Evolutionary conservation across 2,888 invertebrate genomes (phyloP).

Genomic region (Diarsia dahlii): DNA sequence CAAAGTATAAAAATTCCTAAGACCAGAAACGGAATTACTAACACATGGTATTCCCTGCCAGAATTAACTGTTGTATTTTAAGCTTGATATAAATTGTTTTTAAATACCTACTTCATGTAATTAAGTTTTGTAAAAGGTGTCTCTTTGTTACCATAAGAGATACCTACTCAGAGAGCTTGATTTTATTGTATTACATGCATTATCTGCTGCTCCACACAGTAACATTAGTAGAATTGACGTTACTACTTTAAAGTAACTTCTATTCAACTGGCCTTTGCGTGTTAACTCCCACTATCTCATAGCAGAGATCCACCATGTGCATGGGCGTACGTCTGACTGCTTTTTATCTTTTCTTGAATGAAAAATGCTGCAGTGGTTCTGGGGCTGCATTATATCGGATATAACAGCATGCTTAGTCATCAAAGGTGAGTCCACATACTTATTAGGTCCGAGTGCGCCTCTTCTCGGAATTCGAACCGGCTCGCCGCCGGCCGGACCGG

Average conservation of each 20-base stretch:
- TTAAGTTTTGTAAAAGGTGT: neutral
- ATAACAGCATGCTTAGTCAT: conserved; percentile 70
- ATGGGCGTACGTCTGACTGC: neutral
- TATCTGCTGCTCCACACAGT: neutral
- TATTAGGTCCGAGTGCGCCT: conserved; percentile 65
- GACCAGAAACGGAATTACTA: neutral
- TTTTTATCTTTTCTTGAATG: conserved; percentile 55
- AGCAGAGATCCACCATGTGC: conserved; percentile 14
- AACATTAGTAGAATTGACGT: neutral
- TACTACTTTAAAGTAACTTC: neutral
- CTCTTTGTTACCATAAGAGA: too few relatives aligned
- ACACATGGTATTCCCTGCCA: neutral
- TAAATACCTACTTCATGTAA: neutral
- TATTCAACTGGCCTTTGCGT: conserved; percentile 20
- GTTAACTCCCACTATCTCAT: conserved; percentile 19
- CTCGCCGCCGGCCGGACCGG: conserved; percentile 70
- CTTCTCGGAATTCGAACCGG: conserved; percentile 68
- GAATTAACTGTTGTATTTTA: neutral
- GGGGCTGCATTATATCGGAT: conserved; percentile 60
- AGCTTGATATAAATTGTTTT: neutral
- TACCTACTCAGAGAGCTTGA: too few relatives aligned
- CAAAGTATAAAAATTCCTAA: neutral
- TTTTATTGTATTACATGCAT: neutral
- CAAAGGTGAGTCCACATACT: conserved; percentile 65
- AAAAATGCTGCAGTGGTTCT: conserved; percentile 53